Evolutionary conservation across 2,797 vertebrate genomes (phyloP).

Genomic region (Coregonus sp.): DNA sequence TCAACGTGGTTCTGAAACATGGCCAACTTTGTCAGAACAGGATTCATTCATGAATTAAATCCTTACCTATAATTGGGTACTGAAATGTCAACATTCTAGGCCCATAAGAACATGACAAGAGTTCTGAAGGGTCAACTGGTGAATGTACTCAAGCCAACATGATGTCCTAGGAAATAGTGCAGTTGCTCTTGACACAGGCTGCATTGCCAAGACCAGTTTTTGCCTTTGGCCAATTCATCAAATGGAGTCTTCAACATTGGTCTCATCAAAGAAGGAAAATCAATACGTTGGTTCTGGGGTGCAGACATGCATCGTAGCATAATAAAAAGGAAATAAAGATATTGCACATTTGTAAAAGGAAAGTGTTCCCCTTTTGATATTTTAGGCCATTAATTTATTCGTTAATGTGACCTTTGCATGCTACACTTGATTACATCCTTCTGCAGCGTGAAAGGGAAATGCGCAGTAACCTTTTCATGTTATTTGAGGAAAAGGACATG

Average conservation of each 20-base stretch:
- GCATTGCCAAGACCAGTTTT: too few relatives aligned
- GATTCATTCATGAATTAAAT: too few relatives aligned
- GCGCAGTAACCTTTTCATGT: conserved; percentile 48
- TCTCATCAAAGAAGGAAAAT: too few relatives aligned
- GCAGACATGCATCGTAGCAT: not conserved
- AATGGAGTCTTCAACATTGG: too few relatives aligned
- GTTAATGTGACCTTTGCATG: conserved; percentile 42
- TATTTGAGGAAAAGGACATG: conserved; percentile 23
- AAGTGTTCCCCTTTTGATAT: conserved; percentile 8
- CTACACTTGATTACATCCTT: conserved; percentile 43
- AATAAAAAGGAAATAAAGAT: not conserved
- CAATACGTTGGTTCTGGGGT: not conserved
- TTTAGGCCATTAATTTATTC: conserved; percentile 21
- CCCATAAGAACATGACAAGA: too few relatives aligned
- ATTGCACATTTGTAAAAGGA: not conserved
- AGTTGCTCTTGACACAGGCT: too few relatives aligned
- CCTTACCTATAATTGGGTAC: too few relatives aligned
- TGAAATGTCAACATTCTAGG: too few relatives aligned
- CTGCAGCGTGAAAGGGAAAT: conserved; percentile 29
- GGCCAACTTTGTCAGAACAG: not conserved
- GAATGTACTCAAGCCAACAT: too few relatives aligned
- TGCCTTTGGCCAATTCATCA: too few relatives aligned
- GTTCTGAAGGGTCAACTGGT: too few relatives aligned
- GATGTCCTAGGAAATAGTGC: too few relatives aligned
- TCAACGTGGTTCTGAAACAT: not conserved